Conservation (phyloP, 2,888 invertebrate genomes). For the Kuschelorhynchus macadamiae region DNA sequence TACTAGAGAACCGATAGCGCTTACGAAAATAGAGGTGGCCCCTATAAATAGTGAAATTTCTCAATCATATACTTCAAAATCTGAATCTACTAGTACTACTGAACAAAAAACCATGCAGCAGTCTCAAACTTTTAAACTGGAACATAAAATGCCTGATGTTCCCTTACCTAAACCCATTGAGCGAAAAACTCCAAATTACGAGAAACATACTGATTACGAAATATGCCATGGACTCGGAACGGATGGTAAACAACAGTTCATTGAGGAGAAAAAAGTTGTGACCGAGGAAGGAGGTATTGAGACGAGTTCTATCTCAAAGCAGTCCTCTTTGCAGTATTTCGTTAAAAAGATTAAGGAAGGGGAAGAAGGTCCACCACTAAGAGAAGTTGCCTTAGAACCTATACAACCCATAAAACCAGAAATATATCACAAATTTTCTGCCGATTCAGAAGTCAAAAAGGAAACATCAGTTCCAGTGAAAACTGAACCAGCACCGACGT, state of each 20-base stretch:
- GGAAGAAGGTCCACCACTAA: conserved; percentile 67
- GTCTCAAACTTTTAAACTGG: conserved; percentile 64
- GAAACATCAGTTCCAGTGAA: conserved; percentile 60
- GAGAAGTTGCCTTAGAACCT: conserved; percentile 55
- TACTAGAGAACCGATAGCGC: conserved; percentile 52
- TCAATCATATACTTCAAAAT: conserved; percentile 60
- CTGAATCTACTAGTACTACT: conserved; percentile 63
- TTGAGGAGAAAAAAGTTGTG: conserved; percentile 57
- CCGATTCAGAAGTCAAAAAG: conserved; percentile 26
- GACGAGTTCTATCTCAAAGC: conserved; percentile 74
- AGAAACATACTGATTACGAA: conserved; percentile 59
- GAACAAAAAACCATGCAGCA: conserved; percentile 65
- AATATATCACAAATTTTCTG: conserved; percentile 66
- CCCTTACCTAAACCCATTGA: conserved; percentile 59
- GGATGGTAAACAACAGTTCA: conserved; percentile 45
- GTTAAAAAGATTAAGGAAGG: conserved; percentile 75
- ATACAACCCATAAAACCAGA: conserved; percentile 63
- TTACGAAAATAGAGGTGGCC: conserved; percentile 53
- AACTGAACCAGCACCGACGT: conserved; percentile 58
- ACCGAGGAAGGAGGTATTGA: conserved; percentile 68
- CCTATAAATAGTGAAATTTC: conserved; percentile 57
- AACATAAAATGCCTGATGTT: conserved; percentile 63
- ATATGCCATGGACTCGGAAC: conserved; percentile 52
- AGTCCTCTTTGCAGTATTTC: conserved; percentile 78
- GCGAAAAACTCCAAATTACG: conserved; percentile 51